Evolutionary conservation across 2,888 invertebrate genomes (phyloP), one percentile per base, ranked within the genome.

Genomic region (Argynnis bischoffii): DNA sequence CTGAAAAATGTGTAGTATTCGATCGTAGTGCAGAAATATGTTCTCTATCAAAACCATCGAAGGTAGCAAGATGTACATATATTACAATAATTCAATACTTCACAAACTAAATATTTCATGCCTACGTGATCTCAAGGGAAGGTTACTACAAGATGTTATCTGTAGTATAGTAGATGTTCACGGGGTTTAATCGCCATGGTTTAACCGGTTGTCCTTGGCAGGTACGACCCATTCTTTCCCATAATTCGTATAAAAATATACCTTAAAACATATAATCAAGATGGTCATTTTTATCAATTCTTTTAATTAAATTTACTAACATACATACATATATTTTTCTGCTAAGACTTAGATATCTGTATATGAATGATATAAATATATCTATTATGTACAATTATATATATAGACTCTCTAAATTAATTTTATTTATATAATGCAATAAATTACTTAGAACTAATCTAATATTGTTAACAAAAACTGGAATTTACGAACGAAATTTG

Each of bases 121-220:
- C 15, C 55, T 56, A 64, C 64, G 64, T 64, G 64, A 56, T 21
- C 55, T 18, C 56, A 21, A 21, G 64, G 66, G 66, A 69, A 68
- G 65, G 56, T 63, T 68, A 56, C 59, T 65, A 57, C 35, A 54
- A 56, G 75, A 77, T 76, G 66, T 69, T 77, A 76, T 76, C 76
- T 72, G 48, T 51, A 63, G 63, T 57, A 50, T 46, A 56, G 55
- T 64, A 50, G 55, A 64, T 70, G 74, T 73, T 69, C 74, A 74
- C 60, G 72, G 74, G 68, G 67, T 72, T 74, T 68, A 68, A 74
- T 69, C 70, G 68, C 71, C 69, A 74, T 72, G 63, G 51, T 69
- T 72, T 69, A 75, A 85, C 83, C 86, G 85, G 85, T 83, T 81
- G 82, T 83, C 87, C 87, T 89, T 87, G 87, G 79, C 75, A 74